Base-by-base conservation (phyloP, 2,797 vertebrate genomes). In the Garrulus glandarius region DNA sequence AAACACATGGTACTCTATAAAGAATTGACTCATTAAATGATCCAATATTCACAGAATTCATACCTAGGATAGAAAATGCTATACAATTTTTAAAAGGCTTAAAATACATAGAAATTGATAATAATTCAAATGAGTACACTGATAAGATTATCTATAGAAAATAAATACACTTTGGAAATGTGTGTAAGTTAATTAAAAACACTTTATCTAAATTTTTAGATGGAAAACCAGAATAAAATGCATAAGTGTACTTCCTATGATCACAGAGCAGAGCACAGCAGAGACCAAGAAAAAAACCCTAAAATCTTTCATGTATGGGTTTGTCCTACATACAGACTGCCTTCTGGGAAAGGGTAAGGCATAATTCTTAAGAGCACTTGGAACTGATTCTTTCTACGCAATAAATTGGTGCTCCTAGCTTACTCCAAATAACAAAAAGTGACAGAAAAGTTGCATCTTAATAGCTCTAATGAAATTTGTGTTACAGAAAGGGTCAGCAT, bases 121-220 rank as follows among this genome's bases (percentile, higher is more conserved):
- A 32, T 39, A 84, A 87, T 63, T 69, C 29, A 83, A 92, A 84
- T 32, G 1, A 89, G 11, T 56, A 75, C 29, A 60, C 11, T 57
- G 30, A 72, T 30, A 91, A 91, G 63, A 83, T 29, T 72, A 92
- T 52, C 49, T 57, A 44, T 9, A 92, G 37, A 68, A 89, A 89
- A 85, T 27, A 96, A 67, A 76, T 53, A 74, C 17, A 61, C 16
- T 80, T 71, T 67, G 60, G 64, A 81, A 95, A 86, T 20, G 32
- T 29, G 14, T 44, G 20, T 50, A 68, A 76, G 44, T 61, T 20
- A 89, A 64, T 44, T 60, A 15, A 86, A 84, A 75, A 41, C 1
- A 2, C 14, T 83, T 81, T 16, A 72, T 37, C 63, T 79, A 8
- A 10, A 2, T 32, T 76, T 77, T 87, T 15, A 65, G 37, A 47